Evolutionary conservation across 2,888 invertebrate genomes (phyloP).

Genomic region (Drosophila macrospina): DNA sequence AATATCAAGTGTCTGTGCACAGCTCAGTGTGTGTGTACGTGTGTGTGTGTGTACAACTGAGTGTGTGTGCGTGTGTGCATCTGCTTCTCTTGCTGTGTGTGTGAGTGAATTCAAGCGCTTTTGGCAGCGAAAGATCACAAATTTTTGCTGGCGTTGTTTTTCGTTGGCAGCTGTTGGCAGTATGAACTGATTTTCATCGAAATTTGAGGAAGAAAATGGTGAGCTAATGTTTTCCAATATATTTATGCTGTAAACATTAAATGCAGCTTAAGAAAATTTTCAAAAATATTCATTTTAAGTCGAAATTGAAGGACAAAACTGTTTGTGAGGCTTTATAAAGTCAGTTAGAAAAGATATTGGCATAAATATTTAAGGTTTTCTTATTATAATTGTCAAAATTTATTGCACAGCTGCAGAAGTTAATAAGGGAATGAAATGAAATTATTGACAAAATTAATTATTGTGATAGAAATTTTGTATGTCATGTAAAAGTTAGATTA

Average conservation of each 20-base stretch:
- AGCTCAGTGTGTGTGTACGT: constrained; percentile 46
- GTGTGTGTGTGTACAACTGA: constrained; percentile 36
- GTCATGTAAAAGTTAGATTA: no score
- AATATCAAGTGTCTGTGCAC: constrained; percentile 49
- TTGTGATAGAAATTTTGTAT: no score
- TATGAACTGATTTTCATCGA: constrained; percentile 79
- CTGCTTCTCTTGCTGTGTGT: constrained; percentile 26
- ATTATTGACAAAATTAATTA: no score
- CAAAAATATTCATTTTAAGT: not conserved
- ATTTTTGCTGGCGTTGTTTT: constrained; percentile 65
- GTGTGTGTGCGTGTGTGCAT: constrained; percentile 41
- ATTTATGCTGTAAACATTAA: constrained; percentile 38
- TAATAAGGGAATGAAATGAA: no score
- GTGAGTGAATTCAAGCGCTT: constrained; percentile 54
- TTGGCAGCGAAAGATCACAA: constrained; percentile 62
- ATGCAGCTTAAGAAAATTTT: constrained; percentile 34
- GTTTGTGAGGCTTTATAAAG: not conserved
- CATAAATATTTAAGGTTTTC: not conserved
- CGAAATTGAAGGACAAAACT: not conserved
- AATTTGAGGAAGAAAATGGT: constrained; percentile 76
- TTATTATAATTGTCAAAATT: no score
- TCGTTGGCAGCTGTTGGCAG: constrained; percentile 80
- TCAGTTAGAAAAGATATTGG: not conserved
- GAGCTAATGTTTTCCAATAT: constrained; percentile 49
- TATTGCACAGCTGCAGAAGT: no score